Percentiles rank a stretch among this genome's conserved stretches.
Evolutionary conservation across 2,888 invertebrate genomes (phyloP).

Genomic region (Hanleya hanleyi): DNA sequence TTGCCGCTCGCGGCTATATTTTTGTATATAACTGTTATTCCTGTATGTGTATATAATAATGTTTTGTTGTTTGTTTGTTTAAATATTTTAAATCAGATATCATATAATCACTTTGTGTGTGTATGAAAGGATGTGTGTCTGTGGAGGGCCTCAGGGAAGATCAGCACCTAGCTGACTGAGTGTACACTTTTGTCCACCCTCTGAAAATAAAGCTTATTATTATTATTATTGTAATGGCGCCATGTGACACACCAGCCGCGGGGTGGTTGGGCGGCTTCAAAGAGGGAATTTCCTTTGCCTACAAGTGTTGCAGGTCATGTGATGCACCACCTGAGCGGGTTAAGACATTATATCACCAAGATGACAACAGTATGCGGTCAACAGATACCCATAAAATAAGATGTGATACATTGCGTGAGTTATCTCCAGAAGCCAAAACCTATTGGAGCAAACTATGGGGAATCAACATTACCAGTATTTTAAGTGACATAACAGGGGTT

Average conservation of each 20-base stretch:
- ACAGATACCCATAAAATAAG: neutral
- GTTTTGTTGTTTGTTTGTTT: too few relatives aligned
- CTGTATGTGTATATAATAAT: too few relatives aligned
- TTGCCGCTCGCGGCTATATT: too few relatives aligned
- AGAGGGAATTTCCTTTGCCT: constrained; percentile 11
- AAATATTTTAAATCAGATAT: too few relatives aligned
- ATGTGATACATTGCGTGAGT: neutral
- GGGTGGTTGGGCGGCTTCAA: constrained; percentile 12
- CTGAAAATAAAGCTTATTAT: too few relatives aligned
- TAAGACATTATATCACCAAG: neutral
- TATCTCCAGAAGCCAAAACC: neutral
- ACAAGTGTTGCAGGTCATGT: constrained; percentile 9
- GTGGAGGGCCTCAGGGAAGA: too few relatives aligned
- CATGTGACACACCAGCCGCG: constrained; percentile 10
- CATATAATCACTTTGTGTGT: too few relatives aligned
- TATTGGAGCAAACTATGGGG: constrained; percentile 18
- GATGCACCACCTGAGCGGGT: neutral
- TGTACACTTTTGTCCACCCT: too few relatives aligned
- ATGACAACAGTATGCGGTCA: neutral
- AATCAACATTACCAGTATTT: constrained; percentile 3
- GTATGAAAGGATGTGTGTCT: too few relatives aligned
- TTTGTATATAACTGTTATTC: too few relatives aligned
- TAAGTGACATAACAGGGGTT: neutral
- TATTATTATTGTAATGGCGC: neutral
- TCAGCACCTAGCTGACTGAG: too few relatives aligned